phyloP scores from a whole-genome alignment of 2,113 vertebrate genomes.

The Phyllopteryx taeniolatus region DNA sequence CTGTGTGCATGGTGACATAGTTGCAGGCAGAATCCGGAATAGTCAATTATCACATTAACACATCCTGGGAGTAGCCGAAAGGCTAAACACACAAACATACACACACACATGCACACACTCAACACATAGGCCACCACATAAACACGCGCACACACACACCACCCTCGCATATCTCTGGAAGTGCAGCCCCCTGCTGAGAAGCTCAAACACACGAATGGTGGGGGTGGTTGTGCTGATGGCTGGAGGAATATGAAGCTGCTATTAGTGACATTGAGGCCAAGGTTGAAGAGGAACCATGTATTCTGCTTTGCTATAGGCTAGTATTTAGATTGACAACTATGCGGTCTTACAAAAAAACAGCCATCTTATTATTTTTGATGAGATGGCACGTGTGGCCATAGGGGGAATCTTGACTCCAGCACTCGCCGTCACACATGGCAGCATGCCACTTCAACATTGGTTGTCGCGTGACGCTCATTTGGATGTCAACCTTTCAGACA shows the following conservation, averaged over 20 bases:
- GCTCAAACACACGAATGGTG: constrained; percentile 62
- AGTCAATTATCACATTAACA: constrained; percentile 73
- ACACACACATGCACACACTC: constrained; percentile 9
- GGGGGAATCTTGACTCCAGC: constrained; percentile 8
- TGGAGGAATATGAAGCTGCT: constrained; percentile 44
- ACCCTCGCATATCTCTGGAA: constrained; percentile 53
- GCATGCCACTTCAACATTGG: not conserved
- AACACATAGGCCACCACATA: constrained; percentile 9
- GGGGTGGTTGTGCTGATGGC: constrained; percentile 22
- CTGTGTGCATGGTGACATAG: constrained; percentile 50
- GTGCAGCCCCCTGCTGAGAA: constrained; percentile 64
- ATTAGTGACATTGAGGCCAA: constrained; percentile 68
- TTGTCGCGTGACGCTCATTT: constrained; percentile 10
- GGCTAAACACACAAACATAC: constrained; percentile 35
- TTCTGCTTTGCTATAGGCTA: constrained; percentile 28
- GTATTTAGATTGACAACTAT: constrained; percentile 18
- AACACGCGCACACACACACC: constrained; percentile 22
- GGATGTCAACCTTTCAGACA: constrained; percentile 18
- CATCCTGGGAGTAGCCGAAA: constrained; percentile 58
- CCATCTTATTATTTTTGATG: constrained; percentile 7
- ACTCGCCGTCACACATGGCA: constrained; percentile 1
- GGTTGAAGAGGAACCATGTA: constrained; percentile 57
- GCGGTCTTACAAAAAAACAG: constrained; percentile 15
- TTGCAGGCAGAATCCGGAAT: constrained; percentile 62
- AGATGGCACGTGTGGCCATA: constrained; percentile 12